Conservation (phyloP, 2,888 invertebrate genomes). For the Nemotelus nigrinus region DNA sequence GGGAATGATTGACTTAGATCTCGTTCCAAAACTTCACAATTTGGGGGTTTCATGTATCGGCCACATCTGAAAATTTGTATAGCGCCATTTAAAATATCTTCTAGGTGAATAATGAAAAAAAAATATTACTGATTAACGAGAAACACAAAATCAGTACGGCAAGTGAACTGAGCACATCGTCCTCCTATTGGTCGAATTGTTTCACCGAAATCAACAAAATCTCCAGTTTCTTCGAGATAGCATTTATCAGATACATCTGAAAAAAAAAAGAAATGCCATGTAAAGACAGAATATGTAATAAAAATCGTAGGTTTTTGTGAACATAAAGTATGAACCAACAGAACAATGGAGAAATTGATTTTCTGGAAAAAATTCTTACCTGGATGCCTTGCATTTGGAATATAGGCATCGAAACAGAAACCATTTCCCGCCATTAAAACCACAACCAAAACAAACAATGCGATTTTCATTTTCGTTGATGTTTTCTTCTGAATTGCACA, state of each 20-base stretch:
- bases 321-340: background rate
- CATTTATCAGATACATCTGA: conserved; percentile 45
- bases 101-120: background rate
- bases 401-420: conserved; percentile 35
- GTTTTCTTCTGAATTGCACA: background rate
- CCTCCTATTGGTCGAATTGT: conserved; percentile 40
- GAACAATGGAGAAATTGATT: too few species aligned
- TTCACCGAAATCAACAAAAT: conserved; percentile 45
- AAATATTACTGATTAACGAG: conserved; percentile 41
- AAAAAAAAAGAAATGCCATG: background rate
- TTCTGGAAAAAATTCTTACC: conserved; percentile 19
- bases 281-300: background rate
- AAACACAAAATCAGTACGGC: conserved; percentile 46
- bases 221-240: conserved; percentile 43
- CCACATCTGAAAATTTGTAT: conserved; percentile 27
- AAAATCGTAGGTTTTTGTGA: background rate
- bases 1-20: conserved; percentile 33
- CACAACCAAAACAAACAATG: background rate
- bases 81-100: background rate
- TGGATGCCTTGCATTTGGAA: conserved; percentile 47
- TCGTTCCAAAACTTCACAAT: conserved; percentile 35
- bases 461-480: background rate
- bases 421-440: background rate
- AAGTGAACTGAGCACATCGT: conserved; percentile 42
- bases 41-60: conserved; percentile 40